Conservation (phyloP, 2,888 invertebrate genomes). For the Hirudinaria manillensis region DNA sequence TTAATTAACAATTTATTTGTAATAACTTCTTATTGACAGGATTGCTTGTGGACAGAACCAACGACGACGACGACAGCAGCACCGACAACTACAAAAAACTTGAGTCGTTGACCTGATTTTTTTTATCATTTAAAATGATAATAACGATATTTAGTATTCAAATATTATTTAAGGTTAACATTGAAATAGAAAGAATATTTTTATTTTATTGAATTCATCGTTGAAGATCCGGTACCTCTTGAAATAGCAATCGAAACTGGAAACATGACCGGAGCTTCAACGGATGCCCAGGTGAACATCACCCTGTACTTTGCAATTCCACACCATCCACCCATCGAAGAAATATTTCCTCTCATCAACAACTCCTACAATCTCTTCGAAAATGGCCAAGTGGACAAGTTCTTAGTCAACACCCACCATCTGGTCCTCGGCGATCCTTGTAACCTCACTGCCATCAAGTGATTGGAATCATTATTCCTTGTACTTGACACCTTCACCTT, state of each 20-base stretch:
- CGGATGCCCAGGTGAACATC: background rate
- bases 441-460: background rate
- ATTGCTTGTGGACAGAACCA: no score
- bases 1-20: no score
- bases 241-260: background rate
- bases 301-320: background rate
- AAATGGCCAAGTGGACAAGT: constrained; percentile 5
- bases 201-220: no score
- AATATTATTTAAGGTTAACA: no score
- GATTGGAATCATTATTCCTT: background rate
- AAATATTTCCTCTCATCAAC: background rate
- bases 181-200: no score
- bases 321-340: background rate
- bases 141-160: no score
- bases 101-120: no score
- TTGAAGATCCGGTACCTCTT: background rate
- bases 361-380: constrained; percentile 6
- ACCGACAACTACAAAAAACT: no score
- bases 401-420: background rate
- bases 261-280: background rate
- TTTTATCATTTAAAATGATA: no score
- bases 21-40: no score
- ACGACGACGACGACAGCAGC: no score
- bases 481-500: background rate
- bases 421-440: background rate